Conservation (phyloP, 2,113 vertebrate genomes). For the Misgurnus mizolepis region DNA sequence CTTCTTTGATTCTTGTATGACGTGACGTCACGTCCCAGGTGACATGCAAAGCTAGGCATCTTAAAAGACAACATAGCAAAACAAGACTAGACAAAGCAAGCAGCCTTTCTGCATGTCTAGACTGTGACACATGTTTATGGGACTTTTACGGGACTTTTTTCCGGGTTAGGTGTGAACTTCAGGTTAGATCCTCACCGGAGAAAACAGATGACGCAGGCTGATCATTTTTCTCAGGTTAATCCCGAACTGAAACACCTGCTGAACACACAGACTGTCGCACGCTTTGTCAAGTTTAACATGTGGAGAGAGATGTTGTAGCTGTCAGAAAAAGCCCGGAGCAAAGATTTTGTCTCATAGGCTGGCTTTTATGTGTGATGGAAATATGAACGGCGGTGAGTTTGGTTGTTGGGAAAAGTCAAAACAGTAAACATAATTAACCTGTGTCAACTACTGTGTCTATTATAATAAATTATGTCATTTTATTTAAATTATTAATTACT, state of each 20-base stretch:
- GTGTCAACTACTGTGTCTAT: no score
- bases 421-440: no score
- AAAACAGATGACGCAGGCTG: neutral
- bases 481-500: no score
- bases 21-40: no score
- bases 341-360: no score
- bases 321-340: no score
- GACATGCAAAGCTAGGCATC: no score
- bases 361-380: no score
- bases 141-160: neutral
- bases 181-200: neutral
- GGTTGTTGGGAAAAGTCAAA: no score
- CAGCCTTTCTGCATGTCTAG: neutral
- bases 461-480: no score
- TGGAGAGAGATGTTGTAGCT: neutral
- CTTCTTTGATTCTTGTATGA: no score
- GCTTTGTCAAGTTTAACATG: neutral
- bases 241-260: conserved; percentile 10
- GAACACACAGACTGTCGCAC: neutral
- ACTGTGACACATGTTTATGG: neutral
- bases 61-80: neutral
- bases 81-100: neutral
- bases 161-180: neutral
- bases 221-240: conserved; percentile 10
- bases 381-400: no score